These are phyloP conservation scores for Thomomys bottae DNA, from an alignment of 2,113 vertebrate species.

Conservation along the genomic window DNA sequence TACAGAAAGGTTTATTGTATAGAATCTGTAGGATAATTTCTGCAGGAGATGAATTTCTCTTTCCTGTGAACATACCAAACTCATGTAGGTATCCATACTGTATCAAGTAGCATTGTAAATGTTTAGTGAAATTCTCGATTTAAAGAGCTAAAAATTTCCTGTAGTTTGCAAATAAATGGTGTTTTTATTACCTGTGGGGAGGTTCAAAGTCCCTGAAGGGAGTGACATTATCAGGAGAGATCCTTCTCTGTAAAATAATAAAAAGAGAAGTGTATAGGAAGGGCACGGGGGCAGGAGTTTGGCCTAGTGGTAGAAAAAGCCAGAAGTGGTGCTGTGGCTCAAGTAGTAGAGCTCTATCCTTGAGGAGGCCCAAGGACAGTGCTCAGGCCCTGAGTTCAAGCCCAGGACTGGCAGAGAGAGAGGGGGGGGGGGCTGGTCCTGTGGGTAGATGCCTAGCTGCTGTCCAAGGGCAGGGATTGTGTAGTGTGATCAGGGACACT, in stretches of 20 bases:
- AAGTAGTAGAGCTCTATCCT: too few species aligned
- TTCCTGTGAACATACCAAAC: neutral
- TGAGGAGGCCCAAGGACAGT: too few species aligned
- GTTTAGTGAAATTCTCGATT: neutral
- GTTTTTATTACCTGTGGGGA: neutral
- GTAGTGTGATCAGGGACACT: slow-evolving; percentile 24
- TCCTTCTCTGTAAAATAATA: neutral
- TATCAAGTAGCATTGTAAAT: neutral
- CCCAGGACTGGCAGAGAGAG: too few species aligned
- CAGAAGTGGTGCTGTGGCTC: too few species aligned
- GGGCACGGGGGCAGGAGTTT: too few species aligned
- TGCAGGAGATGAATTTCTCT: neutral
- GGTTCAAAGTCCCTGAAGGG: neutral
- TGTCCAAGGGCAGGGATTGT: neutral
- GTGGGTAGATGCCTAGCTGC: neutral
- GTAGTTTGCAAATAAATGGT: neutral
- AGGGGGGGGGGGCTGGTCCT: neutral
- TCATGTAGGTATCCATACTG: neutral
- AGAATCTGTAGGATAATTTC: neutral
- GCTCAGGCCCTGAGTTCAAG: too few species aligned
- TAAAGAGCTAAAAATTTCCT: neutral
- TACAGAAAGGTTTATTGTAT: neutral
- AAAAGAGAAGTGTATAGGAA: too few species aligned
- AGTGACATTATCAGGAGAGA: neutral
- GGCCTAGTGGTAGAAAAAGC: too few species aligned